Conservation (phyloP, 2,113 vertebrate species). For the Podarcis cretensis region DNA sequence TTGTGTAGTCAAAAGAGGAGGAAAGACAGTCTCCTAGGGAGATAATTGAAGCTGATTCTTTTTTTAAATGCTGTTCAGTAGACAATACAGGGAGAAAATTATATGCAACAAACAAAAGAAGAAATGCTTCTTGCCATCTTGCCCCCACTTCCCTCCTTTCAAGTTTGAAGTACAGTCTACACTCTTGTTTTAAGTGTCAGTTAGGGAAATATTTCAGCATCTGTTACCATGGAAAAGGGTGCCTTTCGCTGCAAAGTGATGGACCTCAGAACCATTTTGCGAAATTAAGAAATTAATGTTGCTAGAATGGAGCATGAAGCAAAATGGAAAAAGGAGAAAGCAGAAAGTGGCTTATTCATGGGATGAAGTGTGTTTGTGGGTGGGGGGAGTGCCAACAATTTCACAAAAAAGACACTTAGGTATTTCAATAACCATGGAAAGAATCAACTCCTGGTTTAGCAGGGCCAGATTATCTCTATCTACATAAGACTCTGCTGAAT, state of each 20-base stretch:
- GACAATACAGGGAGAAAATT: slow-evolving; percentile 52
- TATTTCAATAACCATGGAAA: not conserved
- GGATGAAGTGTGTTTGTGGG: not conserved
- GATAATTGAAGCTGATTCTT: slow-evolving; percentile 51
- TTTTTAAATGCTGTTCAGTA: slow-evolving; percentile 25
- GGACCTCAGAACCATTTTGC: not conserved
- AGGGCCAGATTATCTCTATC: not conserved
- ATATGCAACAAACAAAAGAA: slow-evolving; percentile 49
- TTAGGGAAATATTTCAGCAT: slow-evolving; percentile 39
- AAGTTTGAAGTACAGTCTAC: slow-evolving; percentile 25
- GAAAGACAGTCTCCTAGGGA: slow-evolving; percentile 31
- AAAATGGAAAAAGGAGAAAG: not conserved
- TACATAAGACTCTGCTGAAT: too few species aligned
- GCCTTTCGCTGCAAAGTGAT: slow-evolving; percentile 22
- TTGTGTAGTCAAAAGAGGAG: not conserved
- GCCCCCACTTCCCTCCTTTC: not conserved
- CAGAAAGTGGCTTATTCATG: not conserved
- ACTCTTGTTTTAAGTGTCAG: slow-evolving; percentile 41
- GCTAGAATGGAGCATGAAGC: not conserved
- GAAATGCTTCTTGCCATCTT: slow-evolving; percentile 24
- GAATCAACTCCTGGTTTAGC: not conserved
- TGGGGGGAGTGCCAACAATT: not conserved
- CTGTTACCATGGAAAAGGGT: not conserved
- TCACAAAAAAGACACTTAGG: not conserved
- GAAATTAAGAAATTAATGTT: not conserved